These are phyloP conservation scores for Deilephila porcellus DNA, from an alignment of 2,888 invertebrate genomes.

Conservation along the genomic window DNA sequence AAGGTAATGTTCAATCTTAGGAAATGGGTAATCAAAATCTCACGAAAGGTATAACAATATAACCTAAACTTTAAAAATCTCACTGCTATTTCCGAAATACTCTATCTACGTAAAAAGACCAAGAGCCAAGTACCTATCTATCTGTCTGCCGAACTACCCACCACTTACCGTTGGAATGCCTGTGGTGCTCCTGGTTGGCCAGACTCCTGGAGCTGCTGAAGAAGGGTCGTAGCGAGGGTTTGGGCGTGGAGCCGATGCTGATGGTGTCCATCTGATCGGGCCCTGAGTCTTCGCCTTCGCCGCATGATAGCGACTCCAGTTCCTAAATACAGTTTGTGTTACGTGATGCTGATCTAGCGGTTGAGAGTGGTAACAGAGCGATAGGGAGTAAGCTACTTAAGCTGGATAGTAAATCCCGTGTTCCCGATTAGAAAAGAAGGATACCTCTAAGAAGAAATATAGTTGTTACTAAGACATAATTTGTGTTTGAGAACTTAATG, in stretches of 20 bases:
- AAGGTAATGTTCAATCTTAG: no score
- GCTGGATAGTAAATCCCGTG: background rate
- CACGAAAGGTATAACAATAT: no score
- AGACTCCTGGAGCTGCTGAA: conserved; percentile 96
- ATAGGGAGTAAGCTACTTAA: background rate
- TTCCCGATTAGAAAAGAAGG: no score
- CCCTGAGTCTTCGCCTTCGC: conserved; percentile 94
- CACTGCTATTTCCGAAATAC: background rate
- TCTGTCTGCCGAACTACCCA: background rate
- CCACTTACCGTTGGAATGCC: conserved; percentile 76
- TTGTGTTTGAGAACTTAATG: no score
- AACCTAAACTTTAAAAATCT: no score
- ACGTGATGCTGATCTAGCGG: background rate
- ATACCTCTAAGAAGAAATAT: no score
- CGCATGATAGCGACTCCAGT: conserved; percentile 95
- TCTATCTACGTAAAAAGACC: conserved; percentile 7
- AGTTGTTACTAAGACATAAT: no score
- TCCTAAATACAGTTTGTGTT: conserved; percentile 85
- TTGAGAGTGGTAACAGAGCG: conserved; percentile 1
- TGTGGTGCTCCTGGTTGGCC: conserved; percentile 81
- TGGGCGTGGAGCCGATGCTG: conserved; percentile 98
- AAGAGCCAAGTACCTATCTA: conserved; percentile 12
- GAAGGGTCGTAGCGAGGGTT: conserved; percentile 97
- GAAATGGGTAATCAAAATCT: no score
- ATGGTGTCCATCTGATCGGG: conserved; percentile 96